Base-by-base conservation (phyloP, 64 coral and sea anemone genomes). In the Porites australiensis region DNA sequence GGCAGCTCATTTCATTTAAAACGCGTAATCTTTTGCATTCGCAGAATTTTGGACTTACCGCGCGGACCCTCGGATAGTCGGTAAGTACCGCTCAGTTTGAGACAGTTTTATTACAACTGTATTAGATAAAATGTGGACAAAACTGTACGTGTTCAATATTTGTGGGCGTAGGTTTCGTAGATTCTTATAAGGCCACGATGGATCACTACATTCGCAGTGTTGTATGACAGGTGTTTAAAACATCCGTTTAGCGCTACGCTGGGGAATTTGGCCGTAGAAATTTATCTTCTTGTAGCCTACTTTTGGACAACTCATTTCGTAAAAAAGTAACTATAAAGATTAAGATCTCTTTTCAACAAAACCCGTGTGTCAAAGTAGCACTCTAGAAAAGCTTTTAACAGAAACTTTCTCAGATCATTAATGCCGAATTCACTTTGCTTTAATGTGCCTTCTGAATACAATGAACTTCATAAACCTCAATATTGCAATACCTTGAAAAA, bases 1-100 rank as follows among this genome's bases (percentile, higher is more conserved):
- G 16, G 16, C 16, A 11, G 48, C 43, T 84, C 81, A 4, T 65
- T 45, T 48, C 47, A 65, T 69, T 84, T 45, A 68, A 8, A 84
- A 15, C 60, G 43, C 19, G n/a, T 50, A 52, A 66, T 68, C 60
- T 84, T 48, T 84, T 45, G n/a, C 47, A 50, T 69, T 50, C 46
- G 46, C 58, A 84, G 81, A 21, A 84, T 84, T 84, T 84, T 84
- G 61, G 81, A 84, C 51, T 84, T 84, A 18, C 44, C 62, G 8
- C 63, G 81, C 50, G 81, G 69, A 8, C 18, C 61, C 46, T 51
- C 81, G 0, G 62, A 22, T 10, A 16, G 21, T 44, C 50, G 2
- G 81, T 84, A 51, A 84, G 81, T 84, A 84, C 62, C 19, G 3
- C 19, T 6, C 16, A 64, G 14, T 63, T 46, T 83, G 2, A 44